Evolutionary conservation across 2,888 invertebrate genomes (phyloP).

Genomic region (Machimus atricapillus): DNA sequence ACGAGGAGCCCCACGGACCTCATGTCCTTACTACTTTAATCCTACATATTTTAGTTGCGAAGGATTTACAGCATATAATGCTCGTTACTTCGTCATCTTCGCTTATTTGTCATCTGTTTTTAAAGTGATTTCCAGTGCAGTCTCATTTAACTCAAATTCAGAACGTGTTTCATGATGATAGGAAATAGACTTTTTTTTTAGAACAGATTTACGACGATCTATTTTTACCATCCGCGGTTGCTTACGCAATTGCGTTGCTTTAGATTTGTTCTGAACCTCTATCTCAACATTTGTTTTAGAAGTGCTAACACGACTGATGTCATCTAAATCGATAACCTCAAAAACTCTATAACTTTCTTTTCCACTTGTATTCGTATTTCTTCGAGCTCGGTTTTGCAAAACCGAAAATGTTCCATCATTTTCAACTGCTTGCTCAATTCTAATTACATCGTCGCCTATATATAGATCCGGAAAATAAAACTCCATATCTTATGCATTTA

Average conservation of each 20-base stretch:
- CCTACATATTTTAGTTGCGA: no score
- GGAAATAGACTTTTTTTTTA: neutral
- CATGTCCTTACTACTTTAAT: no score
- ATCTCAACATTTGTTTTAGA: neutral
- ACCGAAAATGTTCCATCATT: neutral
- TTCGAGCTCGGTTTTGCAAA: neutral
- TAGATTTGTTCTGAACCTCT: neutral
- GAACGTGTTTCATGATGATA: neutral
- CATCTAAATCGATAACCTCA: conserved; percentile 10
- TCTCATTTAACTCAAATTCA: neutral
- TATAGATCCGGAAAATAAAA: conserved; percentile 3
- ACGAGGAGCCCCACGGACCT: no score
- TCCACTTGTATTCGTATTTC: neutral
- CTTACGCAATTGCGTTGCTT: neutral
- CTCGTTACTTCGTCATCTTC: neutral
- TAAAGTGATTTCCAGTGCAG: neutral
- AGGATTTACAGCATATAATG: no score
- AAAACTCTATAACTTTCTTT: neutral
- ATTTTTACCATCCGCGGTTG: neutral
- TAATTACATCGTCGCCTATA: neutral
- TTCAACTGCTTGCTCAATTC: neutral
- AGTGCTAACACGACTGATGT: neutral
- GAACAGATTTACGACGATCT: neutral
- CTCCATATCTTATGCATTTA: neutral
- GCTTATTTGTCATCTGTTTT: neutral